A percentile compares a stretch with the other conserved stretches of the same genome.
Evolutionary conservation across 2,888 invertebrate species (phyloP).

Genomic region (Leptinotarsa peninsularis): DNA sequence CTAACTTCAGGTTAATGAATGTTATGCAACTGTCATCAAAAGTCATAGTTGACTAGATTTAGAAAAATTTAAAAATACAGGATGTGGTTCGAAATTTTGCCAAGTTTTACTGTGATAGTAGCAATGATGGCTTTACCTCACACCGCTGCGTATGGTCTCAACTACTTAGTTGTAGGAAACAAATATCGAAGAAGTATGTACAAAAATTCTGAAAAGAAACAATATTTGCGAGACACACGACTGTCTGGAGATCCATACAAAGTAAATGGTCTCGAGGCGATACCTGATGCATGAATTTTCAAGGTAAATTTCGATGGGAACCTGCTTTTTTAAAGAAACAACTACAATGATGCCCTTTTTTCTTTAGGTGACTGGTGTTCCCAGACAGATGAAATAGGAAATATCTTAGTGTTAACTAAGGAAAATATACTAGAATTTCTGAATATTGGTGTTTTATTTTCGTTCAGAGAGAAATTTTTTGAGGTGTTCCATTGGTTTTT

Average conservation of each 20-base stretch:
- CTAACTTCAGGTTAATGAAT: background rate
- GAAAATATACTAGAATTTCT: no score
- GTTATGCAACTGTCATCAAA: constrained; percentile 25
- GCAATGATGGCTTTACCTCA: constrained; percentile 73
- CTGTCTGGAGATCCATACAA: constrained; percentile 74
- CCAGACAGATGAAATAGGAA: no score
- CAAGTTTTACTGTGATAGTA: constrained; percentile 72
- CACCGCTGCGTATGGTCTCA: constrained; percentile 72
- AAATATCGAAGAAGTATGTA: constrained; percentile 69
- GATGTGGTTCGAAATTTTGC: constrained; percentile 83
- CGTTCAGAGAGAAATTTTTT: no score
- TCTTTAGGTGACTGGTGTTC: no score
- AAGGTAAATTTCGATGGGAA: background rate
- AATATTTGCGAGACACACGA: constrained; percentile 74
- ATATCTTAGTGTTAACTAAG: no score
- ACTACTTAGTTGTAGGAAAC: constrained; percentile 73
- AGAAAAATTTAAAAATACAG: constrained; percentile 36
- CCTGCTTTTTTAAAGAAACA: background rate
- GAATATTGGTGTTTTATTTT: no score
- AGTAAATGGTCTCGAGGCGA: constrained; percentile 70
- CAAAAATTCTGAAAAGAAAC: constrained; percentile 68
- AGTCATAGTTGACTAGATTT: constrained; percentile 2
- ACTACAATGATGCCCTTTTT: no score
- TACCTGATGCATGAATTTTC: constrained; percentile 30
- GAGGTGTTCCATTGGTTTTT: no score